phyloP scores from a whole-genome alignment of 2,888 invertebrate genomes.

The Caenorhabditis sp. region DNA sequence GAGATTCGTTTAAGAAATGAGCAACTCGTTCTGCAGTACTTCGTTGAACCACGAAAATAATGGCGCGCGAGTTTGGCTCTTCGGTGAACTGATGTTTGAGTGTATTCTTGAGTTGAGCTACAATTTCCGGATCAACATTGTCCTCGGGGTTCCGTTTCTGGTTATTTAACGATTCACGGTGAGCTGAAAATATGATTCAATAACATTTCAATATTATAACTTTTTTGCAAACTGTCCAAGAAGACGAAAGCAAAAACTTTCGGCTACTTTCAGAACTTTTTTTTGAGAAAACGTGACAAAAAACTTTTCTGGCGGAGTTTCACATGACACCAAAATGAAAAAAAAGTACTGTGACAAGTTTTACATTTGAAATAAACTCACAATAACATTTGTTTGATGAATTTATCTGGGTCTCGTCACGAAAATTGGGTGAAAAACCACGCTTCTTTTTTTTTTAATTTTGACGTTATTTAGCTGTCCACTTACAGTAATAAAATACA shows the following conservation, averaged over 20 bases:
- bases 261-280: no score
- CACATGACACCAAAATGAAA: no score
- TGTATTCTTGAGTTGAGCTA: slow-evolving; percentile 14
- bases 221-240: no score
- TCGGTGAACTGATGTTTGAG: slow-evolving; percentile 21
- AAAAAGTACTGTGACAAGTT: no score
- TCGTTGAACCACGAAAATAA: slow-evolving; percentile 50
- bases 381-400: no score
- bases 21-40: slow-evolving; percentile 38
- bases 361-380: no score
- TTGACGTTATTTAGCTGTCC: no score
- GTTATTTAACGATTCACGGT: slow-evolving; percentile 5
- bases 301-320: no score
- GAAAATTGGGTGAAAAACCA: background rate
- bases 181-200: background rate
- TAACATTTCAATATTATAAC: background rate
- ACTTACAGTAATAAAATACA: no score
- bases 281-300: no score
- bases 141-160: background rate
- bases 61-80: slow-evolving; percentile 31
- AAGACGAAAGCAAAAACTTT: no score
- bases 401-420: no score
- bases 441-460: background rate
- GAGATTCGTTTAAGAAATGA: slow-evolving; percentile 30
- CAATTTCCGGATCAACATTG: slow-evolving; percentile 19